Conservation (phyloP, 2,888 invertebrate genomes). For the Apomyelois bistriatella region DNA sequence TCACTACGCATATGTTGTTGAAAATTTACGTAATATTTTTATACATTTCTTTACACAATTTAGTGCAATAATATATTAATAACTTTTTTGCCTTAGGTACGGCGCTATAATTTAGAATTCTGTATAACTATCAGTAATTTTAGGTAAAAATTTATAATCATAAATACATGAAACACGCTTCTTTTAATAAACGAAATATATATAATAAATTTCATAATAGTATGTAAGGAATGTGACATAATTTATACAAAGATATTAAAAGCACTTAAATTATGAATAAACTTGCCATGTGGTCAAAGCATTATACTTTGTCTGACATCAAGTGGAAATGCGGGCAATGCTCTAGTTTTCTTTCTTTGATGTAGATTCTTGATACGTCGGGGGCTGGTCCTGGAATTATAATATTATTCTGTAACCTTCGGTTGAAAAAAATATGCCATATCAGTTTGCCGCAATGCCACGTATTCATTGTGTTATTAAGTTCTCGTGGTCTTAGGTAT, state of each 20-base stretch:
- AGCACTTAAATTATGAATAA: not conserved
- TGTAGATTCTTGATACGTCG: slow-evolving; percentile 88
- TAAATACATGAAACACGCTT: not conserved
- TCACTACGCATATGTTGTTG: no score
- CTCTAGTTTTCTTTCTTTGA: slow-evolving; percentile 87
- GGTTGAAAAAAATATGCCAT: no score
- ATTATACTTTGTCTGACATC: slow-evolving; percentile 20
- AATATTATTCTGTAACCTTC: not conserved
- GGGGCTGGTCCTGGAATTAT: slow-evolving; percentile 87
- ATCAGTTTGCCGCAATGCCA: no score
- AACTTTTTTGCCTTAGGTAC: no score
- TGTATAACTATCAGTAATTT: no score
- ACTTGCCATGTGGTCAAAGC: not conserved
- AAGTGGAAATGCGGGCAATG: slow-evolving; percentile 70
- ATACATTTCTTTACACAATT: no score
- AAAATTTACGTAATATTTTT: no score
- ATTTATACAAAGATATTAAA: not conserved
- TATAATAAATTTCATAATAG: not conserved
- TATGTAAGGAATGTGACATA: slow-evolving; percentile 1
- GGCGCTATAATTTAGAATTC: no score
- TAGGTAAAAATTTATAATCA: no score
- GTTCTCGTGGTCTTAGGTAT: no score
- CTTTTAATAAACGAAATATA: not conserved
- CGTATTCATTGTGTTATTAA: no score
- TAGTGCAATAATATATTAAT: no score